Evolutionary conservation across 2,113 vertebrate genomes (phyloP), one percentile per base, ranked within the genome.

Genomic region (Melozone crissalis): DNA sequence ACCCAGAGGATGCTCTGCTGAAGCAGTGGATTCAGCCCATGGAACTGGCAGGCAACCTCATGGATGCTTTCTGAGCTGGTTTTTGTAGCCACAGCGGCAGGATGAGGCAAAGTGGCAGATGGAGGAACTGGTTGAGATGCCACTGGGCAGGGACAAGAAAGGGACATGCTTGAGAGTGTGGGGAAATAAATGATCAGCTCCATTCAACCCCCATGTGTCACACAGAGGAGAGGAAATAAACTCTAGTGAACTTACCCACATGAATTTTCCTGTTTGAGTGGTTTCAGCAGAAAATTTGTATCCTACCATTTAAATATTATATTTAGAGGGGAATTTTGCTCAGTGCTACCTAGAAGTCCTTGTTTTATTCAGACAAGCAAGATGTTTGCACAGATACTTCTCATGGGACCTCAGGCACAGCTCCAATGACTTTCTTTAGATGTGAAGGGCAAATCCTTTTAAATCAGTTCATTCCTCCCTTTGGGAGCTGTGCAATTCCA

Each of bases 111-210:
- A 85, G 62, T 6, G 2, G 63, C 44, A 35, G 49, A 22, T 7
- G 80, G 39, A 90, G 58, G 44, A 68, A 31, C 23, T 13, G 15
- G 23, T 5, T 0, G 7, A 91, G 47, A 55, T 33, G 52, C 10
- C 30, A 33, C 47, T 35, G 62, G 49, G 24, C 26, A 57, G 30
- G 18, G 21, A 65, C 7, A 59, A 58, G 57, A 72, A 87, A 23
- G 9, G 43, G 18, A 41, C 5, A 5, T 0, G 1, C 28, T 20
- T 49, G 18, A 46, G 43, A 7, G 22, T 5, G 3, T 15, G n/a
- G 68, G 15, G 21, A 75, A 51, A 20, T 15, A 75, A 51, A 21
- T 15, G 15, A 84, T 52, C 21, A 44, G 41, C 17, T 89, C 35
- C 69, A 37, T 44, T 54, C 15, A 51, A 47, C 9, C 18, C 35